Evolutionary conservation across 2,797 vertebrate species (phyloP).

Genomic region (Hydrolagus colliei): DNA sequence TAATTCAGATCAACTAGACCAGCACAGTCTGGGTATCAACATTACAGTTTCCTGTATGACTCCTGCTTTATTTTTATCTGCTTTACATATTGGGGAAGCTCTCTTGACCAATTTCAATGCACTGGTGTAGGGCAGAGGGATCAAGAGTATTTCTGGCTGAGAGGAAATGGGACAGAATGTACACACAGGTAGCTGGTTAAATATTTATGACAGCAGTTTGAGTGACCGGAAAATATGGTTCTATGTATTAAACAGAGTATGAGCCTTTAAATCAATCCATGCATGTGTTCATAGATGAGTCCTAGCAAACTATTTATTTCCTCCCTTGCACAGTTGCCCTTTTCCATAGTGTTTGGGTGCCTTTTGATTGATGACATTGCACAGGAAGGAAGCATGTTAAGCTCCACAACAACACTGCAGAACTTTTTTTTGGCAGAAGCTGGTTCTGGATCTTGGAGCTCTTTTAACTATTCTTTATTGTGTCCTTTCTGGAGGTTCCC

Average conservation of each 20-base stretch:
- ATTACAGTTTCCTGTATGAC: too few species aligned
- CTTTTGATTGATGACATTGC: conserved; percentile 6
- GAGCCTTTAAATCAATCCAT: neutral
- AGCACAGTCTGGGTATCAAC: too few species aligned
- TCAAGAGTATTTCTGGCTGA: too few species aligned
- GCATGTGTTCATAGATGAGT: neutral
- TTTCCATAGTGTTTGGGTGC: neutral
- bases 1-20: too few species aligned
- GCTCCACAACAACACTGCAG: neutral
- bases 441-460: neutral
- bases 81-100: too few species aligned
- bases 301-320: neutral
- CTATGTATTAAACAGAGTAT: neutral
- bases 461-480: neutral
- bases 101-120: too few species aligned
- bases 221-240: neutral
- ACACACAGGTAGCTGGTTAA: neutral
- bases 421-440: neutral
- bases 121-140: too few species aligned
- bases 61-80: too few species aligned
- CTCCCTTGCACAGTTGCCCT: neutral
- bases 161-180: neutral
- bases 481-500: neutral
- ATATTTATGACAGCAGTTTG: neutral
- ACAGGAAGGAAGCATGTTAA: neutral